Evolutionary conservation across 2,797 vertebrate species (phyloP).

Genomic region (Chloroceryle inda): DNA sequence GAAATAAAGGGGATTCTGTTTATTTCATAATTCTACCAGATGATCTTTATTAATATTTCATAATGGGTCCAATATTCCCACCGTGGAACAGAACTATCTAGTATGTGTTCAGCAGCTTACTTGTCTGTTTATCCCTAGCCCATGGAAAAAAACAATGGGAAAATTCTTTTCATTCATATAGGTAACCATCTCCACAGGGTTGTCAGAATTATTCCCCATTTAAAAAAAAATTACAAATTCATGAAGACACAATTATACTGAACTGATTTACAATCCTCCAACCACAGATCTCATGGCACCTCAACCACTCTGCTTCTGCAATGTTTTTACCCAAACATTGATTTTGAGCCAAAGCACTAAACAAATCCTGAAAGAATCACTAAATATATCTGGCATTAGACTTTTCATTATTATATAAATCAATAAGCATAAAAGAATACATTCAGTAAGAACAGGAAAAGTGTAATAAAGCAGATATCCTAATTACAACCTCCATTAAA

Average conservation of each 20-base stretch:
- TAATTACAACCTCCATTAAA: slow-evolving; percentile 61
- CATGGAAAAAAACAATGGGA: neutral
- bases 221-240: neutral
- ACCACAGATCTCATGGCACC: neutral
- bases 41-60: neutral
- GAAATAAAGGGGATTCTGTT: neutral
- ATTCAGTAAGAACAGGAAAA: slow-evolving; percentile 37
- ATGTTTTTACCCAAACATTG: neutral
- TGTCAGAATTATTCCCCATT: neutral
- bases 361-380: slow-evolving; percentile 23
- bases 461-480: neutral
- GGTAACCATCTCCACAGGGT: fast-evolving
- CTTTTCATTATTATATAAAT: slow-evolving; percentile 54
- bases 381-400: neutral
- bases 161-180: neutral
- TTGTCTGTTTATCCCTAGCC: neutral
- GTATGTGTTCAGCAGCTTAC: neutral
- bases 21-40: neutral
- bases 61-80: neutral
- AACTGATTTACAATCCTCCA: neutral
- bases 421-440: slow-evolving; percentile 35
- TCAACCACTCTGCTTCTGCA: neutral
- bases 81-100: neutral
- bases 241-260: neutral
- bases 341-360: slow-evolving; percentile 41